Evolutionary conservation across 1,140 invertebrate genomes (phyloP), one percentile per base, ranked within the genome.

Genomic region (Nasonia longicornis): DNA sequence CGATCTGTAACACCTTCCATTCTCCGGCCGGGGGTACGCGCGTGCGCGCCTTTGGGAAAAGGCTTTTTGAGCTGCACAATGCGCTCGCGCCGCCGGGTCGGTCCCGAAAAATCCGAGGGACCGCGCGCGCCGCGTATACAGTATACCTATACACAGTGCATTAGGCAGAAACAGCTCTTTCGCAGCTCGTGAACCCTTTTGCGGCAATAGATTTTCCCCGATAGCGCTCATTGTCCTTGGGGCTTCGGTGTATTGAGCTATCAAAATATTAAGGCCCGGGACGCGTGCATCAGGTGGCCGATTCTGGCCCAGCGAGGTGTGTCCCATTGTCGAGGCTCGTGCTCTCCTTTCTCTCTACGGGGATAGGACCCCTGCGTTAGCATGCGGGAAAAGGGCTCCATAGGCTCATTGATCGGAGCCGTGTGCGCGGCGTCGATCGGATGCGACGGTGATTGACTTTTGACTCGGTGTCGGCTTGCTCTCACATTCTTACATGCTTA

Each of bases 211-310:
- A 86, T 87, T 85, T 85, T 83, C 78, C 83, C 83, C 86, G 87
- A 89, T 90, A 87, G 85, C 52, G 85, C 52, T 4, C 86, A 86
- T 89, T 89, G 89, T 89, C 82, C 84, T 77, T n/a, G 8, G 80
- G 66, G 35, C 38, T 42, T 42, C 8, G 38, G 38, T 6, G 38
- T 85, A 89, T 90, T 89, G 86, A 89, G 86, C 89, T 86, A 88
- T 89, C 89, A 89, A 88, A 89, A 88, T 88, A 89, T 88, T 88
- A 87, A 88, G 87, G 86, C 71, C 71, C 77, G 52, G 82, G 83
- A 66, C 83, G 73, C 84, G 75, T 67, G 67, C 38, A 79, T 83
- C 84, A 85, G 84, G 84, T 86, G 83, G 76, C 72, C 66, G 8
- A 79, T 83, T 85, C 82, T 73, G 81, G 31, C 31, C 69, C 76